Percentiles rank a stretch among this genome's conserved stretches.
Conservation (phyloP, 2,797 vertebrate genomes). For the Takifugu ocellatus region DNA sequence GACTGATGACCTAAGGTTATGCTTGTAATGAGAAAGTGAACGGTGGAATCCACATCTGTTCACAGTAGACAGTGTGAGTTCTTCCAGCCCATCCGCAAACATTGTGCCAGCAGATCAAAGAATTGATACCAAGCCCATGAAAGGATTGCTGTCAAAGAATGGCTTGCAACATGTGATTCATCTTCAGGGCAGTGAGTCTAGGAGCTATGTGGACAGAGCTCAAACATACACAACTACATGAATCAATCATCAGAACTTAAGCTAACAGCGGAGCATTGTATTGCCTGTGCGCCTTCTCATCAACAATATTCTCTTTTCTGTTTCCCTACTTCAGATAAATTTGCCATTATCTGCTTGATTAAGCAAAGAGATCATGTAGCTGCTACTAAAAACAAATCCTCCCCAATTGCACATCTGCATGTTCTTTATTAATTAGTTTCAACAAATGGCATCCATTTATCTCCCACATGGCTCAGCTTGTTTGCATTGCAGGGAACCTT, state of each 20-base stretch:
- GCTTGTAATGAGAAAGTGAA: conserved; percentile 46
- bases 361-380: conserved; percentile 54
- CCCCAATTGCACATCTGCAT: conserved; percentile 71
- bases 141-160: conserved; percentile 3
- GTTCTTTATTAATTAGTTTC: conserved; percentile 75
- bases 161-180: not conserved
- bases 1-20: conserved; percentile 42
- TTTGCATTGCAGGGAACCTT: conserved; percentile 65
- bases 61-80: not conserved
- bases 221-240: conserved; percentile 1
- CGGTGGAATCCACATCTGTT: conserved; percentile 14
- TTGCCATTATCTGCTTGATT: conserved; percentile 66
- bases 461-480: conserved; percentile 60
- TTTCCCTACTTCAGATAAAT: conserved; percentile 43
- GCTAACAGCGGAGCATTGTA: not conserved
- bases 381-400: conserved; percentile 60
- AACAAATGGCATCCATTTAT: conserved; percentile 69
- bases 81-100: conserved; percentile 20
- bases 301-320: conserved; percentile 34
- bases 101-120: conserved; percentile 14
- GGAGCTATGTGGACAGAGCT: not conserved
- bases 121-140: conserved; percentile 9
- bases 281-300: conserved; percentile 15
- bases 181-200: not conserved
- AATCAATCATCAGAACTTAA: conserved; percentile 20